Base-by-base conservation (phyloP, 2,113 vertebrate species). In the Hucho hucho region DNA sequence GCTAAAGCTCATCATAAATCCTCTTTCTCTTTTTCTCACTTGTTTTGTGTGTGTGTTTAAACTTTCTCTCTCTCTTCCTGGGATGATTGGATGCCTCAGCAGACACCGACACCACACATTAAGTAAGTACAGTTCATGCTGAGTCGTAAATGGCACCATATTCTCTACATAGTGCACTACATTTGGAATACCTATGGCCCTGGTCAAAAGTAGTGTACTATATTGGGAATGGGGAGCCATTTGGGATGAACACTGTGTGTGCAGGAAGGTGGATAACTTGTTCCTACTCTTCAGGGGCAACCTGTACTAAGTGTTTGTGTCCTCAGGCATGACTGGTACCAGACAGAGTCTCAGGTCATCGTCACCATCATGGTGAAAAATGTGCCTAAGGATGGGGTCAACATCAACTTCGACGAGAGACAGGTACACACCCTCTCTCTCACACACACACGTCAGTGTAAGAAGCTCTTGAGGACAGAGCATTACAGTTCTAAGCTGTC, bases 341-440 rank as follows among this genome's bases (percentile, higher is more conserved):
- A 99, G 93, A 99, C 97, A 84, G 97, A 98, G 82, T 96, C 97
- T 84, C 96, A 98, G 86, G 94, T 98, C 83, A 96, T 97, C 28
- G 87, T 98, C 87, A 98, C 95, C 25, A 88, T 98, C 82, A 98
- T 98, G 97, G 93, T 95, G 72, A 98, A 97, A 91, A 97, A 98
- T 26, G 91, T 93, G 0, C 94, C 94, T 82, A 96, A 95, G 87
- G 95, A 97, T 59, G 92, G 94, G 18, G 93, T 98, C 80, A 85
- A 75, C 14, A 86, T 95, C 86, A 89, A 80, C 75, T 98, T 98
- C 92, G 90, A 79, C 0, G 96, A 97, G 82, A 95, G 84, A 90
- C 94, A 96, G 95, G 97, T 98, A 90, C 85, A 66, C 16, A 16
- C 13, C n/a, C 65, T 16, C n/a, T n/a, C 65, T 13, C 66, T 18